phyloP scores from a whole-genome alignment of 2,113 vertebrate genomes.

The Hippocampus comes region DNA sequence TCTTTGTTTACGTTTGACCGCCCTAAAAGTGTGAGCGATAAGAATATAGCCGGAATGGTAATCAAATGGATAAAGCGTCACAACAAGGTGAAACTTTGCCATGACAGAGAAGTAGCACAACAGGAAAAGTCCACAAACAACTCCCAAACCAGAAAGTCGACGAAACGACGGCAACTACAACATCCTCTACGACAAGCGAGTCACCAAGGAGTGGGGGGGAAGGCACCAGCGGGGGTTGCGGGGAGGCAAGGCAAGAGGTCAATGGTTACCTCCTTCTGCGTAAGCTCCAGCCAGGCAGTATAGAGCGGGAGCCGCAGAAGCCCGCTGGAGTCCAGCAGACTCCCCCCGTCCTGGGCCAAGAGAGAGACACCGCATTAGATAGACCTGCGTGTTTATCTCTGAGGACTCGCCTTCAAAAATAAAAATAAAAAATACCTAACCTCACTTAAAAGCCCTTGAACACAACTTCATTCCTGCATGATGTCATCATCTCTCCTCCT shows the following conservation, averaged over 20 bases:
- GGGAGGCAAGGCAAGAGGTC: conserved; percentile 55
- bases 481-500: neutral
- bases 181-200: conserved; percentile 10
- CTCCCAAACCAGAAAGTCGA: conserved; percentile 9
- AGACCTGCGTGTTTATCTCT: conserved; percentile 1
- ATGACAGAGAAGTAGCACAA: conserved; percentile 10
- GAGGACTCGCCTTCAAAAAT: neutral
- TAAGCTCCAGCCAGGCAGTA: conserved; percentile 80
- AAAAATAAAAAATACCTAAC: neutral
- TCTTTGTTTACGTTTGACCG: neutral
- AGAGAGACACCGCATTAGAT: conserved; percentile 46
- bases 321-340: conserved; percentile 78
- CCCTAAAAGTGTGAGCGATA: conserved; percentile 16
- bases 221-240: conserved; percentile 47
- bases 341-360: conserved; percentile 74
- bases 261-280: conserved; percentile 77
- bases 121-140: neutral
- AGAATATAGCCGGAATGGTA: conserved; percentile 4
- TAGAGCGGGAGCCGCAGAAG: conserved; percentile 74
- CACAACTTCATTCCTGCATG: neutral
- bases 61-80: neutral
- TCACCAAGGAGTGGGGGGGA: conserved; percentile 34
- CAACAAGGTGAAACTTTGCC: neutral
- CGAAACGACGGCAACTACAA: conserved; percentile 10
- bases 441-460: conserved; percentile 15